Base-by-base conservation (phyloP, 2,113 vertebrate genomes). In the Hippocampus zosterae region DNA sequence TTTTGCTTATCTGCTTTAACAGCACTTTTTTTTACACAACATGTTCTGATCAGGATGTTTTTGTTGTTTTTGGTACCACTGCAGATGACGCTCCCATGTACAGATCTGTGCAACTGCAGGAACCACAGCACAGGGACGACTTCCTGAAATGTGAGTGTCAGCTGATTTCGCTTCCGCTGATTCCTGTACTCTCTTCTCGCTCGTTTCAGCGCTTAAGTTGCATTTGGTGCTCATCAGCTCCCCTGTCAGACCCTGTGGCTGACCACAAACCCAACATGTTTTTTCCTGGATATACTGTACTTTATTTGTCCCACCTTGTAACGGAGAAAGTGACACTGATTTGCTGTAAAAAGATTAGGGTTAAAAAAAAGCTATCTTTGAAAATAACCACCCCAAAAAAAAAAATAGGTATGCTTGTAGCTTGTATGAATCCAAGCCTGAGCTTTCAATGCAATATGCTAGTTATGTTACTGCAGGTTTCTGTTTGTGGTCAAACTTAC, bases 61-160 rank as follows among this genome's bases (percentile, higher is more conserved):
- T 63, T 9, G 53, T 25, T 9, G 3, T 52, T 7, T 75, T 66
- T 62, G 6, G 59, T 72, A 73, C 40, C 12, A 16, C 81, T 87
- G 85, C 46, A 65, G 89, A 91, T 3, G 92, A 90, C 73, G 85
- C 80, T n/a, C 65, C 69, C 18, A 1, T 91, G 68, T 90, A 91
- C 87, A 92, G 88, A 79, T 73, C 88, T 0, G 0, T 86, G 0
- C 91, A 90, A 19, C 76, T 77, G 46, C 81, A 90, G 29, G 84
- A 90, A 12, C 87, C 90, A 37, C 85, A 87, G 65, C 50, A 85
- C 78, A 84, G 92, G 55, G 91, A 92, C 0, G 92, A 93, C 16
- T 91, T 93, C 81, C 68, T 93, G 68, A 89, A 75, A 89, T 92
- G 92, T 93, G 87, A 90, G 92, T 91, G 65, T 71, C 10, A 3